These are phyloP conservation scores for Amblyjoppa fuscipennis DNA, from an alignment of 2,888 invertebrate species.

Conservation along the genomic window DNA sequence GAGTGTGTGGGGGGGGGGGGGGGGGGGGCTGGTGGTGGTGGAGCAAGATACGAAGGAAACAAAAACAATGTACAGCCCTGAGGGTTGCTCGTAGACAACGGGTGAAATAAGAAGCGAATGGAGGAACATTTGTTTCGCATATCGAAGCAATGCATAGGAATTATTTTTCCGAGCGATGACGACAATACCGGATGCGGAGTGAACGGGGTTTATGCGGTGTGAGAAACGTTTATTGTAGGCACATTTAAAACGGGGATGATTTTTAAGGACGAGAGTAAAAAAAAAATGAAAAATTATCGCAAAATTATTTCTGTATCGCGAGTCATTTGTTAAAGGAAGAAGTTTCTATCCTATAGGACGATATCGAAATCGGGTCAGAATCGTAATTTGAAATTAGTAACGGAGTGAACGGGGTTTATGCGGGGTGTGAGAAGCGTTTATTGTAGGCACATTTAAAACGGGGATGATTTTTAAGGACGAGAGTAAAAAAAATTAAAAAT, in stretches of 20 bases:
- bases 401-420: too few relatives aligned
- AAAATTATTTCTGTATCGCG: too few relatives aligned
- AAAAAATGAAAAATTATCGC: too few relatives aligned
- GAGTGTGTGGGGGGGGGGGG: background rate
- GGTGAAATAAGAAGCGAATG: conserved; percentile 34
- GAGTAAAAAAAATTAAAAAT: background rate
- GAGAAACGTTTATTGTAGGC: background rate
- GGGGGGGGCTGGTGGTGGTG: background rate
- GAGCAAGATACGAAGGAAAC: conserved; percentile 33
- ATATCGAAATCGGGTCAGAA: too few relatives aligned
- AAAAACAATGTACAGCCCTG: conserved; percentile 36
- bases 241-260: background rate
- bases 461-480: background rate
- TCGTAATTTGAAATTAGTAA: background rate
- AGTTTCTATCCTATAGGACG: too few relatives aligned
- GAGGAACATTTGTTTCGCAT: conserved; percentile 30
- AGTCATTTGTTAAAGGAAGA: too few relatives aligned
- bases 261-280: background rate
- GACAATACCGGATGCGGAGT: background rate
- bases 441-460: background rate
- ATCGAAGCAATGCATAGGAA: conserved; percentile 38
- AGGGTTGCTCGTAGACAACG: conserved; percentile 9
- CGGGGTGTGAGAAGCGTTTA: background rate
- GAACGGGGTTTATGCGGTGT: conserved; percentile 10
- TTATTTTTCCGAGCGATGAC: conserved; percentile 25